These are phyloP conservation scores for Drosophila tropicalis DNA, from an alignment of 1,140 invertebrate species.

Conservation along the genomic window DNA sequence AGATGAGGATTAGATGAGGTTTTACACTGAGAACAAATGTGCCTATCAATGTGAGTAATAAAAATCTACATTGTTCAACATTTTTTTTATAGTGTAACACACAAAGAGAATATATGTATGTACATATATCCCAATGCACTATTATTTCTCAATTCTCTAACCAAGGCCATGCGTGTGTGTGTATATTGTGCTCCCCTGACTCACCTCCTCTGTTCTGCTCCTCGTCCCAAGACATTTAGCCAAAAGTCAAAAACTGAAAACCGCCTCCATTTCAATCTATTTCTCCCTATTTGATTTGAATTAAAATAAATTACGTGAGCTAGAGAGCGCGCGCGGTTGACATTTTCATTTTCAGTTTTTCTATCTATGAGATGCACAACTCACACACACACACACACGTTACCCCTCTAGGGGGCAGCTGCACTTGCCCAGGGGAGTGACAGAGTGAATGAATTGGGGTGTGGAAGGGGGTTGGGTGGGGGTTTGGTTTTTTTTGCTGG, in stretches of 20 bases:
- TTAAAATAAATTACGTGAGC: conserved; percentile 80
- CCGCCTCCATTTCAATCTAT: conserved; percentile 66
- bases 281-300: conserved; percentile 70
- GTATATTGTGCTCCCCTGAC: not conserved
- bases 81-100: too few relatives aligned
- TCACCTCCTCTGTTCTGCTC: not conserved
- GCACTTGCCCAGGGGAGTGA: conserved; percentile 40
- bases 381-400: not conserved
- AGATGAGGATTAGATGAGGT: conserved; percentile 12
- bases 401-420: conserved; percentile 11
- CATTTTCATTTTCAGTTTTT: conserved; percentile 56
- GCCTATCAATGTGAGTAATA: too few relatives aligned
- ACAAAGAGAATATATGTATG: too few relatives aligned
- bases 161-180: conserved; percentile 31
- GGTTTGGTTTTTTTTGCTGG: conserved; percentile 10
- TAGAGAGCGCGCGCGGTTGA: conserved; percentile 49
- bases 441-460: not conserved
- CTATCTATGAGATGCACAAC: conserved; percentile 57
- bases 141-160: conserved; percentile 16
- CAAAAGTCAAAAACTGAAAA: conserved; percentile 3
- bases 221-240: conserved; percentile 24
- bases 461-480: conserved; percentile 5
- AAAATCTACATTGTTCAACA: not conserved
- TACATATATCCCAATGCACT: not conserved
- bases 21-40: conserved; percentile 20